Base-by-base conservation (phyloP, 2,797 vertebrate genomes). In the Sebastes itinus region DNA sequence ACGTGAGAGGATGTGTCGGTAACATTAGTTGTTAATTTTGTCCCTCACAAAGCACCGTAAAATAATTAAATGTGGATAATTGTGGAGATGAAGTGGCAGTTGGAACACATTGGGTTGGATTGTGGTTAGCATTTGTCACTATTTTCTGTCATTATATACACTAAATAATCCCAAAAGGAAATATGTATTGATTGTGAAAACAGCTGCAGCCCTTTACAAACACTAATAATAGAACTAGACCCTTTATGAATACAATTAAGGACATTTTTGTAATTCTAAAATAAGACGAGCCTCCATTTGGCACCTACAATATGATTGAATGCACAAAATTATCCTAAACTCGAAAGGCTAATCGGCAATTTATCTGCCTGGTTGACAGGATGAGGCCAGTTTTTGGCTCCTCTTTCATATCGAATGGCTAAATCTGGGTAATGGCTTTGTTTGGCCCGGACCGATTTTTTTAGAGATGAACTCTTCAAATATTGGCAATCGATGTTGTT, bases 341-440 rank as follows among this genome's bases (percentile, higher is more conserved):
- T 75, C 65, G 71, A 87, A 85, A 76, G 85, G 81, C 82, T 89
- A 84, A 89, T 72, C 68, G 77, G 66, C 18, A 61, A 79, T 92
- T 82, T 61, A 82, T 88, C 84, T 79, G 35, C 32, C 27, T 1
- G 65, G 38, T 2, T 84, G 87, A 88, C 70, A 78, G 72, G 58
- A 82, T 12, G 72, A 70, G 78, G 83, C 38, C 81, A 25, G 32
- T 32, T 76, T 76, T 65, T 76, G 78, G 78, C 78, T 83, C 63
- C 55, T 67, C 72, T 59, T 16, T 76, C 65, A 66, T 64, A 66
- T 68, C 5, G 3, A 59, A 38, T 68, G 70, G 64, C 75, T 12
- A 69, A 76, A 68, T 13, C 56, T 75, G 69, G 54, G 33, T 81
- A 79, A 87, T 81, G 80, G 63, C 71, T 78, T 38, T 27, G 59